Evolutionary conservation across 2,797 vertebrate species (phyloP), one percentile per base, ranked within the genome.

Genomic region (Platalea minor): DNA sequence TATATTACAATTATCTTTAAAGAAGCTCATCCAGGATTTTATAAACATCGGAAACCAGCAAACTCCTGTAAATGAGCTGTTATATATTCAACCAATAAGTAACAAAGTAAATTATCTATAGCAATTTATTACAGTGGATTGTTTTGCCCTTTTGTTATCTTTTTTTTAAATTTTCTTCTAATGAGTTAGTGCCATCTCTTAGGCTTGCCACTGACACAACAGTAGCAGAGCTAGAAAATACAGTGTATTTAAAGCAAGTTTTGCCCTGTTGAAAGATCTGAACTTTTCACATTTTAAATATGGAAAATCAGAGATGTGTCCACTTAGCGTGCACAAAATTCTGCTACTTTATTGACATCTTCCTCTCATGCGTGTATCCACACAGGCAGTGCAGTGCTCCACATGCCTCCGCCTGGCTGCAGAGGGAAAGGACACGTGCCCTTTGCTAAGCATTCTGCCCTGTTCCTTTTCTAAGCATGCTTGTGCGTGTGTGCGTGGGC

Each of bases 381-480:
- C 28, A 3, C 4, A 2, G 7, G 5, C 7, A 5, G 16, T 4
- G 24, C 35, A 4, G 53, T 0, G 33, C 64, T 33, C n/a, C 15
- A 0, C 8, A 1, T 19, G 54, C 70, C 75, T 39, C 25, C 8
- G 28, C 54, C 17, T 45, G 7, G 39, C 21, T 46, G n/a, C 85
- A 19, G 3, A 54, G 65, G 57, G 74, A 39, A 17, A 16, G 17
- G 65, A 7, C 18, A 25, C 31, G 43, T 25, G 56, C 35, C 10
- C 48, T 70, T 79, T 48, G 20, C 83, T 9, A 48, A 46, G 43
- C 68, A 7, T 33, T 10, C 19, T 11, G 1, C 28, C 35, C 75
- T 24, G 21, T 13, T 9, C 5, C 41, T 54, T 24, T 9, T 6
- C 26, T 26, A 13, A 19, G 8, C 1, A 0, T 4, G 51, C 31